Base-by-base conservation (phyloP, 2,113 vertebrate genomes). In the Chaenogobius annularis region DNA sequence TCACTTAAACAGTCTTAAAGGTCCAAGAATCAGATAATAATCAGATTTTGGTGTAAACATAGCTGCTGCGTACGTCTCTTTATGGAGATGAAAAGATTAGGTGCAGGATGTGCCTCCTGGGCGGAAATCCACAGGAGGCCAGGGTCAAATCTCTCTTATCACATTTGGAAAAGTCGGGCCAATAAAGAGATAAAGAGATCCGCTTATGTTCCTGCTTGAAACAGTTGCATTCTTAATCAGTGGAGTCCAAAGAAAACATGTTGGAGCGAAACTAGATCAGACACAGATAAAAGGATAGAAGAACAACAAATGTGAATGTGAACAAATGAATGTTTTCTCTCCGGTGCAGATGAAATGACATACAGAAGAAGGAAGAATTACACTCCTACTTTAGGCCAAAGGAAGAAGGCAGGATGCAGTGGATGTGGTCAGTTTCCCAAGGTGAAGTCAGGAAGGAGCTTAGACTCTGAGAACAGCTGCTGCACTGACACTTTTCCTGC, bases 41-140 rank as follows among this genome's bases (percentile, higher is more conserved):
- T 40, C 3, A 40, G 37, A 40, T 40, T 40, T 40, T 9, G 37
- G 5, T 40, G 37, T 40, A 40, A 40, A 40, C 37, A 35, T 35
- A 40, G 37, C 37, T 5, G 14, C 7, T 35, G 23, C 15, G 58
- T 61, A 1, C 8, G 2, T 54, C 7, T 54, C 19, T 35, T 7
- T 35, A 7, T 17, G 26, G 64, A 66, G 63, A 85, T 83, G 70
- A 74, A 13, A 75, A 79, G 86, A 88, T 90, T 83, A 88, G 75
- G 48, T 26, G 1, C 69, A 65, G 61, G 80, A 72, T 48, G 54
- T 62, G 20, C 56, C 80, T 82, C 85, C 88, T 71, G 3, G 64
- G 80, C 66, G 74, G 52, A 69, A 31, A 76, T 70, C 67, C 9
- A 0, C 37, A 75, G 67, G 68, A 58, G 77, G 77, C 66, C 82